Conservation (phyloP, 1,140 invertebrate genomes). For the Drosophila grimshawi region DNA sequence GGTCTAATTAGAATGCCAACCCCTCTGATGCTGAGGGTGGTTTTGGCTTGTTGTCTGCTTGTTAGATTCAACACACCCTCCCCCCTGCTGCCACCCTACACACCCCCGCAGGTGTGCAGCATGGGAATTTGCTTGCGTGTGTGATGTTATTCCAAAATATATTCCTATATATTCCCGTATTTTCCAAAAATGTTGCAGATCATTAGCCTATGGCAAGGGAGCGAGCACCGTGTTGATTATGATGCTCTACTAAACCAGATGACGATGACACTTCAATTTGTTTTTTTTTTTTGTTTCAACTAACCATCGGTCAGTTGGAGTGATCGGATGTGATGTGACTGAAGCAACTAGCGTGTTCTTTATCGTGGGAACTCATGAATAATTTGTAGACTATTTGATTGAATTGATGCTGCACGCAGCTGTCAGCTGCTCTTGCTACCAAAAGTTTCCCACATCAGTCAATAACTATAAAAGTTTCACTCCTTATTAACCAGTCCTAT, state of each 20-base stretch:
- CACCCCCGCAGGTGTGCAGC: constrained; percentile 66
- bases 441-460: constrained; percentile 31
- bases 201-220: constrained; percentile 48
- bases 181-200: constrained; percentile 28
- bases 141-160: constrained; percentile 62
- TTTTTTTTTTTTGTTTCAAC: constrained; percentile 38
- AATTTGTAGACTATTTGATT: constrained; percentile 18
- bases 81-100: constrained; percentile 21
- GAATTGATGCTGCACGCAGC: constrained; percentile 20
- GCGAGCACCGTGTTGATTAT: constrained; percentile 27
- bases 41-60: background rate
- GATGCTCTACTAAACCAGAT: constrained; percentile 83
- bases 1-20: constrained; percentile 69
- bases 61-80: constrained; percentile 24
- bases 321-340: constrained; percentile 18
- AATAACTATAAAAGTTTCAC: constrained; percentile 1
- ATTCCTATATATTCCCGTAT: background rate
- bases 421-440: constrained; percentile 8
- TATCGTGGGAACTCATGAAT: constrained; percentile 76
- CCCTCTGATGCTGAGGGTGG: constrained; percentile 45
- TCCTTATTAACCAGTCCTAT: background rate
- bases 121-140: constrained; percentile 83
- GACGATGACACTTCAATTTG: constrained; percentile 79
- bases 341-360: constrained; percentile 12
- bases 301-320: constrained; percentile 32